Conservation (phyloP, 2,113 vertebrate species). For the Leucoraja erinaceus region DNA sequence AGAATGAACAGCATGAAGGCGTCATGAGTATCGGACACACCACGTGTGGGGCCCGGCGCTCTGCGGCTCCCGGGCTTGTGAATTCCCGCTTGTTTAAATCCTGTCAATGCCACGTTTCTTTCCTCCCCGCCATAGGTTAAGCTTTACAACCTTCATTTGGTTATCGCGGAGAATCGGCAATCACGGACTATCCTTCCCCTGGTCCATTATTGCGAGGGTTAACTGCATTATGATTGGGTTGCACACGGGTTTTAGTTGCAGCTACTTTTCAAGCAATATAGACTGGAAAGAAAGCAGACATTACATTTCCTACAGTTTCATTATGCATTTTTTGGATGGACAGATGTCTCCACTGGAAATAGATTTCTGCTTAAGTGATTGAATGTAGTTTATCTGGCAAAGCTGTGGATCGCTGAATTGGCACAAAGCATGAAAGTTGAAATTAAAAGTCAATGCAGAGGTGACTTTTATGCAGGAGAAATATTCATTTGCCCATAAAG, state of each 20-base stretch:
- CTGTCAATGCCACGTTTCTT: too few relatives aligned
- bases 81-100: too few relatives aligned
- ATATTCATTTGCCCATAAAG: neutral
- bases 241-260: neutral
- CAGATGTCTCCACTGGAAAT: constrained; percentile 14
- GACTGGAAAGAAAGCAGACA: neutral
- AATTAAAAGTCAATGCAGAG: neutral
- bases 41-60: too few relatives aligned
- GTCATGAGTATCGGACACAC: too few relatives aligned
- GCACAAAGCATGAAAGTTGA: neutral
- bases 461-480: neutral
- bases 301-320: neutral
- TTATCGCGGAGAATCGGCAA: too few relatives aligned
- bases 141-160: too few relatives aligned
- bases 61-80: too few relatives aligned
- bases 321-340: constrained; percentile 17
- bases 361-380: neutral
- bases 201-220: too few relatives aligned
- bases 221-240: neutral
- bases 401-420: neutral
- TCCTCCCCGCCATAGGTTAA: too few relatives aligned
- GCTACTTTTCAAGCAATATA: neutral
- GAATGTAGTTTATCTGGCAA: neutral
- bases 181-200: too few relatives aligned
- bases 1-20: too few relatives aligned